These are phyloP conservation scores for Hippoglossus hippoglossus DNA, from an alignment of 2,797 vertebrate genomes.

Conservation along the genomic window DNA sequence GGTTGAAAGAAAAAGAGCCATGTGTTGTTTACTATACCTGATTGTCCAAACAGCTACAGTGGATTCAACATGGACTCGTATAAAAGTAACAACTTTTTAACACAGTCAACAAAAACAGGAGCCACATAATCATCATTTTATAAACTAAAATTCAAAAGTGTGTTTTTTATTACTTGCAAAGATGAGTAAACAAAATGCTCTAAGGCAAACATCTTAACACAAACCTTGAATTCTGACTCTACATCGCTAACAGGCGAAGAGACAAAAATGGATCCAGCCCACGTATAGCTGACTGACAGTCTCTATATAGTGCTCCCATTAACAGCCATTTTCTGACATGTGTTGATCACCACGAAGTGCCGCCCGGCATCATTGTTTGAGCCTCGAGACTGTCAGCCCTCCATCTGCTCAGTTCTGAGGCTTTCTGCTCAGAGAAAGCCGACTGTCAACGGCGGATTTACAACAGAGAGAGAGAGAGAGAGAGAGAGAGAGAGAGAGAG, in stretches of 20 bases:
- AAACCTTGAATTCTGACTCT: conserved; percentile 13
- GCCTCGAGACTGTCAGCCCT: conserved; percentile 66
- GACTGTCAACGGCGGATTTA: conserved; percentile 59
- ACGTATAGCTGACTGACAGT: conserved; percentile 45
- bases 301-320: conserved; percentile 41
- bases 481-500: not conserved
- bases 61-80: too few species aligned
- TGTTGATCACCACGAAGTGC: conserved; percentile 53
- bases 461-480: conserved; percentile 26
- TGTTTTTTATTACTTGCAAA: too few species aligned
- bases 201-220: conserved; percentile 19
- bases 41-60: too few species aligned
- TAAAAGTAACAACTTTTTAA: too few species aligned
- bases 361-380: conserved; percentile 55
- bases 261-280: conserved; percentile 10
- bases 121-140: too few species aligned
- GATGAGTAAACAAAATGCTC: too few species aligned
- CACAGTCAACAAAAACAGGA: conserved; percentile 4
- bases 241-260: conserved; percentile 1
- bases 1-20: too few species aligned
- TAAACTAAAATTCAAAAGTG: too few species aligned
- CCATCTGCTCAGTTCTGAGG: conserved; percentile 69
- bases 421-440: conserved; percentile 60
- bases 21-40: too few species aligned
- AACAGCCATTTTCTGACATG: conserved; percentile 59